phyloP scores from a whole-genome alignment of 2,888 invertebrate species.

The Deilephila elpenor region DNA sequence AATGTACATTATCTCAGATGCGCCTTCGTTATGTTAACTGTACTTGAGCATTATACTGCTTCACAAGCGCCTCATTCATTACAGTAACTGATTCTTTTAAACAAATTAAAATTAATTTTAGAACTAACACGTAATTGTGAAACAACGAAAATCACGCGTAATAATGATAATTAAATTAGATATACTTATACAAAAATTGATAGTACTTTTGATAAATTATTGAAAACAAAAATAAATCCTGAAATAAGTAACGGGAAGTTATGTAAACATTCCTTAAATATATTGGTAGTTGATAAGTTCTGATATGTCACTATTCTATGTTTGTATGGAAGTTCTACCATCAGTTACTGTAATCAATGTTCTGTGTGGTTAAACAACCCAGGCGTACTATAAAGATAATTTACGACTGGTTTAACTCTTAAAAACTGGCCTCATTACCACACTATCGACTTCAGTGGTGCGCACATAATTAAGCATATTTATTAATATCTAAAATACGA shows the following conservation, averaged over 20 bases:
- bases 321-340: background rate
- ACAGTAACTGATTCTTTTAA: slow-evolving; percentile 52
- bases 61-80: slow-evolving; percentile 50
- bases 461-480: background rate
- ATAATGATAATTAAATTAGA: too few species aligned
- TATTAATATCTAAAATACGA: too few species aligned
- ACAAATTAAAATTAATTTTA: background rate
- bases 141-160: too few species aligned
- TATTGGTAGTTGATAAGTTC: background rate
- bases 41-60: slow-evolving; percentile 29
- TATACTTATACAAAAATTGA: too few species aligned
- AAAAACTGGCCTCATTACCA: background rate
- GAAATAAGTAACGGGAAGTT: too few species aligned
- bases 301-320: background rate
- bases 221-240: too few species aligned
- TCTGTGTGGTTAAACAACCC: background rate
- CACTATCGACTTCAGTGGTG: background rate
- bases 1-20: slow-evolving; percentile 82
- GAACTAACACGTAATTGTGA: too few species aligned
- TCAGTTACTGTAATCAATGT: background rate
- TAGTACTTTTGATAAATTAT: too few species aligned
- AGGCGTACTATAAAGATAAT: background rate
- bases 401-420: slow-evolving; percentile 1
- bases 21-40: slow-evolving; percentile 42
- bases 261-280: too few species aligned